Evolutionary conservation across 2,797 vertebrate genomes (phyloP).

Genomic region (Rhinoraja longicauda): DNA sequence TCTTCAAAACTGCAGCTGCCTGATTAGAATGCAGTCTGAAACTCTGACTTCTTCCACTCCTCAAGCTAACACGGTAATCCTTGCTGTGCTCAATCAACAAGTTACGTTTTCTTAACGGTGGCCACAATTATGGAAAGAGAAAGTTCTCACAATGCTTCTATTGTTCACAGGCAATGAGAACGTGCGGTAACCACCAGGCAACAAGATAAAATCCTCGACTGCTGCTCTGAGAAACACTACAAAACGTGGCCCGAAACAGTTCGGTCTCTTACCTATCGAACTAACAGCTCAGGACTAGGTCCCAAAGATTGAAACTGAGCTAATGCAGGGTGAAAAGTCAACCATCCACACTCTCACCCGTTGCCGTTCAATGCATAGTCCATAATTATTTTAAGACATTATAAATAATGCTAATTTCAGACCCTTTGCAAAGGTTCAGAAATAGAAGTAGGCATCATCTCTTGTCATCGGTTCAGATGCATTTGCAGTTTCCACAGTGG

Average conservation of each 20-base stretch:
- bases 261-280: background rate
- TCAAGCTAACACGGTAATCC: background rate
- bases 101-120: background rate
- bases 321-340: background rate
- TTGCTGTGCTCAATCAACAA: background rate
- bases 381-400: background rate
- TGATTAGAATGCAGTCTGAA: background rate
- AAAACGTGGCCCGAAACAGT: background rate
- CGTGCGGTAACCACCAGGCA: conserved; percentile 38
- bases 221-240: background rate
- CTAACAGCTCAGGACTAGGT: background rate
- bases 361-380: background rate
- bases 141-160: conserved; percentile 37
- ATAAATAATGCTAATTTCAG: background rate
- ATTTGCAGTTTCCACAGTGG: too few relatives aligned
- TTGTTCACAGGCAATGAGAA: conserved; percentile 43
- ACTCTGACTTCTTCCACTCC: background rate
- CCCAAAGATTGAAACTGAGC: too few relatives aligned
- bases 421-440: conserved; percentile 1
- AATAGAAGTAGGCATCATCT: background rate
- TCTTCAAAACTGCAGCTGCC: background rate
- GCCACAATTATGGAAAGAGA: background rate
- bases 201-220: conserved; percentile 42
- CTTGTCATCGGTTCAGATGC: background rate
- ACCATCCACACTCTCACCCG: background rate